Evolutionary conservation across 2,888 invertebrate genomes (phyloP).

Genomic region (Eudemis profundana): DNA sequence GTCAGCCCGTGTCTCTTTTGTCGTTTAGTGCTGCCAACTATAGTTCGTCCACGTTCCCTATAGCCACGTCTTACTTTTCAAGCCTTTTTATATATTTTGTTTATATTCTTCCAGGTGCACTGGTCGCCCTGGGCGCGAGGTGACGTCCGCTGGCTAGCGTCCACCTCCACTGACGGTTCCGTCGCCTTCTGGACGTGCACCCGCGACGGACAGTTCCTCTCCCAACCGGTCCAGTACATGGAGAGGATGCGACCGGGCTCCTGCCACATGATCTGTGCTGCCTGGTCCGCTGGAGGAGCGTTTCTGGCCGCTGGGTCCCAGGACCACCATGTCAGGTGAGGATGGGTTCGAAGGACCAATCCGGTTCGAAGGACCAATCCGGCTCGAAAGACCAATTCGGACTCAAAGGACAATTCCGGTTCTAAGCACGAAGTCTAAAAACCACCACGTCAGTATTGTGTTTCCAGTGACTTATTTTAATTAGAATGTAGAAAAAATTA

Average conservation of each 20-base stretch:
- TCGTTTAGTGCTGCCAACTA: too few species aligned
- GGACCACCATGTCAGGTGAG: constrained; percentile 91
- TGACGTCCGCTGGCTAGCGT: constrained; percentile 93
- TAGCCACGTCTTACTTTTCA: too few species aligned
- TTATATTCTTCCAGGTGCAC: constrained; percentile 87
- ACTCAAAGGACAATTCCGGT: too few species aligned
- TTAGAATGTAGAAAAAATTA: too few species aligned
- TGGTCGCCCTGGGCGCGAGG: constrained; percentile 95
- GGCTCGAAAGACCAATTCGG: not conserved
- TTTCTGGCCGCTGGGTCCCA: constrained; percentile 96
- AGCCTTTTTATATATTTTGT: too few species aligned
- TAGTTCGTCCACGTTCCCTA: too few species aligned
- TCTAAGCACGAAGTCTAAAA: too few species aligned
- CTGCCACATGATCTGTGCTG: constrained; percentile 96
- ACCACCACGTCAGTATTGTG: not conserved
- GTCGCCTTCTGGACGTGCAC: constrained; percentile 97
- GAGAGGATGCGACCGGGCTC: constrained; percentile 97
- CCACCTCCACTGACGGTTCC: constrained; percentile 98
- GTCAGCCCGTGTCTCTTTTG: too few species aligned
- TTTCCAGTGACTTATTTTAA: too few species aligned
- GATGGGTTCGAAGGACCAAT: too few species aligned
- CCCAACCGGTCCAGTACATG: constrained; percentile 95
- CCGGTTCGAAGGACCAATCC: constrained; percentile 2
- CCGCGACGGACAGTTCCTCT: constrained; percentile 74
- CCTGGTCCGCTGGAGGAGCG: constrained; percentile 83